Evolutionary conservation across 2,888 invertebrate species (phyloP).

Genomic region (Pachliopta kotzebuea): DNA sequence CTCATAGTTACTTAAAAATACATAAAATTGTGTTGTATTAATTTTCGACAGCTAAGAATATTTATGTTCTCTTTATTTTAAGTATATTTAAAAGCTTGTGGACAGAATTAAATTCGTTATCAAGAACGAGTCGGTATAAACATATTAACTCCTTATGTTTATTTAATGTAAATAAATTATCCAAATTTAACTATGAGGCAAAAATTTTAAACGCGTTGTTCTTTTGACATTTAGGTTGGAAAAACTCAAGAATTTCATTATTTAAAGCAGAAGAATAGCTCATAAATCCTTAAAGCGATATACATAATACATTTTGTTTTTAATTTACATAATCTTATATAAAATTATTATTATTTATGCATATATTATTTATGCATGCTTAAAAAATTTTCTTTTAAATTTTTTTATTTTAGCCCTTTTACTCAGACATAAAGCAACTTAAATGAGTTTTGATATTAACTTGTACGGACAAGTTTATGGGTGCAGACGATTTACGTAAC

Average conservation of each 20-base stretch:
- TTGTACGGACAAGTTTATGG: conserved; percentile 53
- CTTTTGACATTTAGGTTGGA: conserved; percentile 17
- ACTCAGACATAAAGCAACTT: background rate
- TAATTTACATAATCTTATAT: background rate
- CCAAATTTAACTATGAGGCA: conserved; percentile 1
- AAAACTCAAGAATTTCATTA: conserved; percentile 1
- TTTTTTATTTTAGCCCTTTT: too few relatives aligned
- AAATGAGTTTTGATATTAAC: conserved; percentile 4
- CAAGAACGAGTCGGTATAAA: background rate
- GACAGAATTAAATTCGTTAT: background rate
- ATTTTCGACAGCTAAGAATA: too few relatives aligned
- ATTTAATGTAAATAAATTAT: conserved; percentile 19
- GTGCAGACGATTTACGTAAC: conserved; percentile 48
- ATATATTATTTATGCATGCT: background rate
- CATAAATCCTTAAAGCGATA: background rate
- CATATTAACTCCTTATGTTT: conserved; percentile 1
- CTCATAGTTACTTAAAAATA: too few relatives aligned
- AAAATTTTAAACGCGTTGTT: conserved; percentile 9
- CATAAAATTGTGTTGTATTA: too few relatives aligned
- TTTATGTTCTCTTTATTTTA: background rate
- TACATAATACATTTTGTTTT: background rate
- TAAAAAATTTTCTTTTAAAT: too few relatives aligned
- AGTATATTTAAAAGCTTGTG: background rate
- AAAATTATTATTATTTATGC: background rate
- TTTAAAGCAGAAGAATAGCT: background rate